Evolutionary conservation across 2,888 invertebrate species (phyloP), one percentile per base, ranked within the genome.

Genomic region (Sicus ferrugineus): DNA sequence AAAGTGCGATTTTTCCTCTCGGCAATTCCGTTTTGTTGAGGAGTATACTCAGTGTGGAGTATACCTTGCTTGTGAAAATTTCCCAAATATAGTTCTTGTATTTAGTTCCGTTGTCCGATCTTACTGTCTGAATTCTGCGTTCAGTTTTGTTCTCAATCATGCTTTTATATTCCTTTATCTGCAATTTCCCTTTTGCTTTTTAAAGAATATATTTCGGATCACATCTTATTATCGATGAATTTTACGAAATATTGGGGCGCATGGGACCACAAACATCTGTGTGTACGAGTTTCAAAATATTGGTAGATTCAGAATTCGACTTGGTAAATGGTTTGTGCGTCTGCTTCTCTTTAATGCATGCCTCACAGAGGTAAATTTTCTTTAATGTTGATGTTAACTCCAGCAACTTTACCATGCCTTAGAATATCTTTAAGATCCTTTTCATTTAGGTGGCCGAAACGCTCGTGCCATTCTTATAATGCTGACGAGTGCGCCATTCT

Each of bases 61-160:
- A 77, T 75, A 19, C 77, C 68, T 28, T 67, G 62, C 30, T 75
- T 74, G 4, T 77, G 62, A 66, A 73, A 75, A 28, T 73, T 65
- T 69, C 72, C 52, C 28, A 77, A 62, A 46, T 70, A 68, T 74
- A 61, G 19, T 67, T 73, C 6, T 75, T 67, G 59, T 77, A 77
- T 74, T 79, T 78, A 46, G 72, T 70, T 56, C 76, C 77, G 68
- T 76, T 77, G 68, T 80, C 78, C 3, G 74, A 75, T 63, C 78
- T 70, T 1, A 81, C 64, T 5, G 69, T 70, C 52, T 77, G 75
- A 3, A 78, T 71, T 46, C 70, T 70, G 42, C 54, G 70, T 16
- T 62, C 73, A 7, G 73, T 71, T 65, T 38, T 69, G 6, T 63
- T 67, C 59, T 74, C 70, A 0, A 67, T 63, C 56, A 67, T 64